phyloP scores from a whole-genome alignment of 2,797 vertebrate species.

The Acrossocheilus wenchowensis region DNA sequence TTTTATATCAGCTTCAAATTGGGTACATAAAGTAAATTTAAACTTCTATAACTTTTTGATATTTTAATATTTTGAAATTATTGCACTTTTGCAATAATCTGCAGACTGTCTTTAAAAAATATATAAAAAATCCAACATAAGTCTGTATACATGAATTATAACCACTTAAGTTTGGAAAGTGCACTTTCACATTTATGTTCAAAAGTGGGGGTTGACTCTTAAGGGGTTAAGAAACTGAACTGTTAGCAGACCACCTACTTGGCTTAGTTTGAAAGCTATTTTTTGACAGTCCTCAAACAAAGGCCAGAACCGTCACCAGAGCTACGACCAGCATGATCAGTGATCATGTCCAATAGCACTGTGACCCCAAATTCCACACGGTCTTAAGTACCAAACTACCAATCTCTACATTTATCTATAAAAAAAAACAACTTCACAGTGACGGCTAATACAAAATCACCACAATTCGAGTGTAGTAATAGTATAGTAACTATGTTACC shows the following conservation, averaged over 20 bases:
- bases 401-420: background rate
- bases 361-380: background rate
- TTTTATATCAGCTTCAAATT: too few relatives aligned
- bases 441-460: background rate
- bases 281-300: background rate
- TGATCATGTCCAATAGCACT: constrained; percentile 88
- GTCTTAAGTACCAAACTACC: background rate
- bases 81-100: too few relatives aligned
- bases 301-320: constrained; percentile 84
- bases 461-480: background rate
- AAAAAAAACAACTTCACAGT: background rate
- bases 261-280: background rate
- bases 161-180: too few relatives aligned
- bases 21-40: too few relatives aligned
- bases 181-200: too few relatives aligned
- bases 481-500: background rate
- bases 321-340: constrained; percentile 92
- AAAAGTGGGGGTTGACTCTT: too few relatives aligned
- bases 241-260: background rate
- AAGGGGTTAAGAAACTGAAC: background rate
- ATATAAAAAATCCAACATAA: too few relatives aligned
- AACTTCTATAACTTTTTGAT: too few relatives aligned
- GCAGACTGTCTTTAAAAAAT: too few relatives aligned
- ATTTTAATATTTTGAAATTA: too few relatives aligned
- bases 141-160: too few relatives aligned